Evolutionary conservation across 2,888 invertebrate species (phyloP).

Genomic region (Troides helena): DNA sequence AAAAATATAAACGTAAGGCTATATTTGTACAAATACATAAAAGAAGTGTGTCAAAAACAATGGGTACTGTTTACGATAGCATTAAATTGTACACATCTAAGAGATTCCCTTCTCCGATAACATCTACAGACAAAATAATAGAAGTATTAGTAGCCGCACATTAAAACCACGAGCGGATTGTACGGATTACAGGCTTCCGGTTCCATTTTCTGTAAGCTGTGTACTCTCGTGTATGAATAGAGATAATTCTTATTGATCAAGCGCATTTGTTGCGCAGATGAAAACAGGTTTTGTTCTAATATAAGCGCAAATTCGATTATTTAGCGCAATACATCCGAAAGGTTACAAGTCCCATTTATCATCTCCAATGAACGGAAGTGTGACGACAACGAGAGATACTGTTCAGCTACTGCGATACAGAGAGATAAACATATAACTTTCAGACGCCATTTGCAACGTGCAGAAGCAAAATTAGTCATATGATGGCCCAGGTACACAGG

Average conservation of each 20-base stretch:
- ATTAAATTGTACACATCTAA: neutral
- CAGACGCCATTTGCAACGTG: too few species aligned
- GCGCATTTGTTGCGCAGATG: neutral
- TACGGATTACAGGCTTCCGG: slow-evolving; percentile 11
- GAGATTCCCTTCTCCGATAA: slow-evolving; percentile 11
- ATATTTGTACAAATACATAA: neutral
- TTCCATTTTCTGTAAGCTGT: slow-evolving; percentile 4
- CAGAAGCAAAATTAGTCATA: too few species aligned
- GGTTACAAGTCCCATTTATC: neutral
- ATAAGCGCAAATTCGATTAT: neutral
- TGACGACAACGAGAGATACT: neutral
- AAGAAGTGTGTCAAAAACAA: neutral
- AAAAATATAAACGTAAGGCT: neutral
- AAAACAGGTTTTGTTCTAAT: neutral
- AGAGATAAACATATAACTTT: too few species aligned
- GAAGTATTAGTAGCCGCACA: slow-evolving; percentile 15
- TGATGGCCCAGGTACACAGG: too few species aligned
- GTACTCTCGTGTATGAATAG: slow-evolving; percentile 1
- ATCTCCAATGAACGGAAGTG: neutral
- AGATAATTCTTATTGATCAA: slow-evolving; percentile 1
- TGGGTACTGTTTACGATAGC: neutral
- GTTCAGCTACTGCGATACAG: too few species aligned
- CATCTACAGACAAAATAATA: slow-evolving; percentile 2
- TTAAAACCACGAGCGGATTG: slow-evolving; percentile 18
- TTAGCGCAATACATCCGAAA: neutral